Percentiles rank a stretch among this genome's conserved stretches.
Conservation (phyloP, 2,888 invertebrate species). For the Villa cingulata region DNA sequence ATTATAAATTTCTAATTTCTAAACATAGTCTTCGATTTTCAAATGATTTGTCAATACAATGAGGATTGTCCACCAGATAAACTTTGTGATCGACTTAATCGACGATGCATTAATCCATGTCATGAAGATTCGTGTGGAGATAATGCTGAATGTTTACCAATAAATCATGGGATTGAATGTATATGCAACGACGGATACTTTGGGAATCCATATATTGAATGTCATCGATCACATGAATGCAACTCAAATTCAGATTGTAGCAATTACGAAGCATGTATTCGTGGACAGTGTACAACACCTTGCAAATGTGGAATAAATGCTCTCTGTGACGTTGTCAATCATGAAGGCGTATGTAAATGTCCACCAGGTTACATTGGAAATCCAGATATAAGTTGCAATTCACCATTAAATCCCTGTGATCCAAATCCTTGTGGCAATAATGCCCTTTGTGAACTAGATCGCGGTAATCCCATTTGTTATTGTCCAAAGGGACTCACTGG, state of each 20-base stretch:
- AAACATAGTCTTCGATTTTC: slow-evolving; percentile 34
- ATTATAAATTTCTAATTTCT: background rate
- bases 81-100: slow-evolving; percentile 69
- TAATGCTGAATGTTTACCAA: slow-evolving; percentile 64
- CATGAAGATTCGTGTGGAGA: slow-evolving; percentile 66
- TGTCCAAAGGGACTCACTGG: slow-evolving; percentile 82
- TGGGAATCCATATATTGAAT: slow-evolving; percentile 66
- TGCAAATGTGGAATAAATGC: slow-evolving; percentile 69
- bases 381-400: slow-evolving; percentile 54
- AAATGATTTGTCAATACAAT: slow-evolving; percentile 70
- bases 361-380: slow-evolving; percentile 68
- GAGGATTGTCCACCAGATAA: slow-evolving; percentile 81
- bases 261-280: slow-evolving; percentile 61
- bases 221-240: slow-evolving; percentile 54
- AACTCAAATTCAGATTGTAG: slow-evolving; percentile 57
- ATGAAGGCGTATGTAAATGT: slow-evolving; percentile 69
- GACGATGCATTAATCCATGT: slow-evolving; percentile 73
- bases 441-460: slow-evolving; percentile 71
- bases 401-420: slow-evolving; percentile 63
- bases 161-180: slow-evolving; percentile 63
- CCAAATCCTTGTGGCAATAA: slow-evolving; percentile 80
- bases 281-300: slow-evolving; percentile 61
- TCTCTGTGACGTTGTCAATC: slow-evolving; percentile 66
- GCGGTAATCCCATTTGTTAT: slow-evolving; percentile 75
- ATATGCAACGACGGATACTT: slow-evolving; percentile 56